Conservation (phyloP, 2,888 invertebrate genomes). For the Pandemis cinnamomeana region DNA sequence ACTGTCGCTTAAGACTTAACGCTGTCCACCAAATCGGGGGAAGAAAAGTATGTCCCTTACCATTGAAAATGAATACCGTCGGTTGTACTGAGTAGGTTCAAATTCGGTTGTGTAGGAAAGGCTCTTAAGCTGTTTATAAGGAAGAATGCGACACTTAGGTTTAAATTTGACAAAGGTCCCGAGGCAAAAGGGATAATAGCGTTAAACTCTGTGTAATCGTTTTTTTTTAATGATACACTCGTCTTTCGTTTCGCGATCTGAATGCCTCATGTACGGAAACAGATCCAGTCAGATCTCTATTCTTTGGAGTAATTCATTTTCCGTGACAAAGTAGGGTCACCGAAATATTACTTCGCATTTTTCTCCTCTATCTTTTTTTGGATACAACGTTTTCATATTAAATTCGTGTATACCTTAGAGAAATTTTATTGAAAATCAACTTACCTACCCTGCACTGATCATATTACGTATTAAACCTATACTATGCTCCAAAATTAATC, state of each 20-base stretch:
- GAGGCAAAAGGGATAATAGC: constrained; percentile 26
- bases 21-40: background rate
- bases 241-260: constrained; percentile 5
- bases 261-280: background rate
- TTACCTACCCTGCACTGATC: too few species aligned
- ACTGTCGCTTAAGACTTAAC: background rate
- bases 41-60: background rate
- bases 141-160: constrained; percentile 5
- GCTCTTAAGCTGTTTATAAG: background rate
- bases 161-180: constrained; percentile 30
- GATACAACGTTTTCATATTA: background rate
- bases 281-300: background rate
- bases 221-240: constrained; percentile 23
- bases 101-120: background rate
- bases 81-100: background rate
- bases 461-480: too few species aligned
- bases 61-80: background rate
- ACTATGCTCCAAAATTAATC: too few species aligned
- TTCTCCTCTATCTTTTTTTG: background rate
- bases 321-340: constrained; percentile 16
- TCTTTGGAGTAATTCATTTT: constrained; percentile 3
- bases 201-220: constrained; percentile 25
- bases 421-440: too few species aligned
- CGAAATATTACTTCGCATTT: background rate
- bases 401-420: too few species aligned